Base-by-base conservation (phyloP, 1,140 invertebrate species). In the Colletes latitarsis region DNA sequence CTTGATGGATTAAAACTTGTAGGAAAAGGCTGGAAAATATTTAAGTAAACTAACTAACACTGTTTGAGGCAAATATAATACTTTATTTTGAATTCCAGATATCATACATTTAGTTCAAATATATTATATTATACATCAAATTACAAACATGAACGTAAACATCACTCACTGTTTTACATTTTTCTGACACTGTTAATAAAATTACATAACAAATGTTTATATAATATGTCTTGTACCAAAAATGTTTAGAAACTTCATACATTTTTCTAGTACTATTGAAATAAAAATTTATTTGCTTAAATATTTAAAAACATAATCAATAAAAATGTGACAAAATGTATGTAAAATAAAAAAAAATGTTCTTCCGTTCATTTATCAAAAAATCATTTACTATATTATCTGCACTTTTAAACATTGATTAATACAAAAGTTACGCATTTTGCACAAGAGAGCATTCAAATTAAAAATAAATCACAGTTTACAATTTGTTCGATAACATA, bases 31-130 rank as follows among this genome's bases (percentile, higher is more conserved):
- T 88, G 81, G 75, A 86, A 70, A 72, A 78, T 67, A 39, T 81
- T 66, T 79, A 72, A 71, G 81, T 82, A 82, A 75, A 84, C 82
- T 74, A 79, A 86, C 39, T 83, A 30, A 30, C 74, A 69, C 75
- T 84, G 78, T 87, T 90, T 79, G 84, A 88, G 90, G 82, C 84
- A 88, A 90, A 92, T 88, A 92, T 67, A 90, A 89, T 90, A 89
- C 75, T 93, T 93, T 93, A 93, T 93, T 93, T 88, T 69, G 77
- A 68, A 57, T 62, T 85, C 68, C 75, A 77, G 67, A 77, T 68
- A 83, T 83, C 84, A 87, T 87, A 90, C 82, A 79, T 58, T 86
- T 67, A 76, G 67, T 79, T 72, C 63, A 66, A 74, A 82, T 77
- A 82, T 82, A 72, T 76, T 86, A 70, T 79, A 73, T 72, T 81